Evolutionary conservation across 2,113 vertebrate genomes (phyloP).

Genomic region (Rattus rattus): DNA sequence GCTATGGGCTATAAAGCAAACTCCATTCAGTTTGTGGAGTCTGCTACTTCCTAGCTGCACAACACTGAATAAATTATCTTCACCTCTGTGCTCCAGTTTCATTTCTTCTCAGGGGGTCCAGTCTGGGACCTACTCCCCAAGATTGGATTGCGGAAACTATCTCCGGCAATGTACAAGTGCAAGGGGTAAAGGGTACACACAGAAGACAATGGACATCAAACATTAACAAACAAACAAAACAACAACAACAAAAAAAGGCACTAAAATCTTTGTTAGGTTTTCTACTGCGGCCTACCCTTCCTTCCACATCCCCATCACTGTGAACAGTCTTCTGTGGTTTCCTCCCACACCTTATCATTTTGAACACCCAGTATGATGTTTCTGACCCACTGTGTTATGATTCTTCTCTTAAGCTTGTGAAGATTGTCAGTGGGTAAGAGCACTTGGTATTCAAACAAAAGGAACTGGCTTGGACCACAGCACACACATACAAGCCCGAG

Average conservation of each 20-base stretch:
- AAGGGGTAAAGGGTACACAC: neutral
- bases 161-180: neutral
- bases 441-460: neutral
- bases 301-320: neutral
- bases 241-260: neutral
- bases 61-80: neutral
- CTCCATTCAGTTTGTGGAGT: neutral
- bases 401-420: neutral
- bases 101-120: neutral
- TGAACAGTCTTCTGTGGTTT: neutral
- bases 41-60: neutral
- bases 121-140: neutral
- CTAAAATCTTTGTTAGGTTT: neutral
- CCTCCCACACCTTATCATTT: neutral
- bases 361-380: neutral
- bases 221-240: neutral
- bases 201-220: neutral
- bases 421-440: neutral
- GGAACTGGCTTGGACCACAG: neutral
- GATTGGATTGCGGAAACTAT: neutral
- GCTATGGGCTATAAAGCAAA: neutral
- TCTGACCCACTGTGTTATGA: rapidly evolving
- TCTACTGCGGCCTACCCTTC: neutral
- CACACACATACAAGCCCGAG: neutral
- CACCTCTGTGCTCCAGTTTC: neutral